Percentiles rank a stretch among this genome's conserved stretches.
Conservation (phyloP, 2,113 vertebrate genomes). For the Hemiprocne comata region DNA sequence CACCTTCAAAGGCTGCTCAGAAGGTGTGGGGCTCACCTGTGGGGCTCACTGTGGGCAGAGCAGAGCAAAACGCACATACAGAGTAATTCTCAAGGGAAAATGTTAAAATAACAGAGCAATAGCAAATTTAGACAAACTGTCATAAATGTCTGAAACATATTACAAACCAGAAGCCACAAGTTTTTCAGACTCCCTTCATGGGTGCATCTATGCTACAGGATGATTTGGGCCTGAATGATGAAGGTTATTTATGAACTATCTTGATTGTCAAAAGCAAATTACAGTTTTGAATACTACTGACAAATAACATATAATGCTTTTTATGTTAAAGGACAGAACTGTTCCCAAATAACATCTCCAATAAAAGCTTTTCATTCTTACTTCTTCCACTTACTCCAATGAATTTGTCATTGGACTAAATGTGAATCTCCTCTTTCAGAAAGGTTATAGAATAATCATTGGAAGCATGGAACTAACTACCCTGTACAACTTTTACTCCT, state of each 20-base stretch:
- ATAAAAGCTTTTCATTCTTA: conserved; percentile 31
- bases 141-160: not conserved
- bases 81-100: not conserved
- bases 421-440: not conserved
- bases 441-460: not conserved
- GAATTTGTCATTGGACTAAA: not conserved
- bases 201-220: not conserved
- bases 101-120: not conserved
- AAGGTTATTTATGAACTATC: conserved; percentile 5
- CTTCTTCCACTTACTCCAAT: not conserved
- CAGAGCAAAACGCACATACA: not conserved
- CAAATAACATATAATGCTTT: not conserved
- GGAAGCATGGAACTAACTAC: not conserved
- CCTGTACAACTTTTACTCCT: not conserved
- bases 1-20: not conserved
- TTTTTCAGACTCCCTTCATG: not conserved
- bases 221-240: not conserved
- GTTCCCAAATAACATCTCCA: not conserved
- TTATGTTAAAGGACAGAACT: not conserved
- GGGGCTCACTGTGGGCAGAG: not conserved
- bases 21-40: not conserved
- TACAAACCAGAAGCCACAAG: not conserved
- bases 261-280: conserved; percentile 31
- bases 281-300: not conserved
- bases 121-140: not conserved